These are phyloP conservation scores for Corythaeola cristata DNA, from an alignment of 2,113 vertebrate genomes.

Conservation along the genomic window DNA sequence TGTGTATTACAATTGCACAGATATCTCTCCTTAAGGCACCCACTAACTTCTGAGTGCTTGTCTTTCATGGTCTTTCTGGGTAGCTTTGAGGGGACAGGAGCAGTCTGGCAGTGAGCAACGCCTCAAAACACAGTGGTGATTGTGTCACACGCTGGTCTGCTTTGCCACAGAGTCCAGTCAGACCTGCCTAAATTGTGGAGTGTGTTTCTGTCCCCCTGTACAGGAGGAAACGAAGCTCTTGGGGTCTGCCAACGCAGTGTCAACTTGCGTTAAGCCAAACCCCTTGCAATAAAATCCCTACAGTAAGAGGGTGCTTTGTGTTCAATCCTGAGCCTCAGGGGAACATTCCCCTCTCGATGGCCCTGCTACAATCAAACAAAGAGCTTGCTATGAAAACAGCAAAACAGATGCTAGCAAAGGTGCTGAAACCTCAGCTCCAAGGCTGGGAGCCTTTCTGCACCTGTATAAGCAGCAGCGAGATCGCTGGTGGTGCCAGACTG, in stretches of 20 bases:
- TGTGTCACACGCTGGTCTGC: background rate
- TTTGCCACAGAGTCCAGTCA: background rate
- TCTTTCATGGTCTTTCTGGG: background rate
- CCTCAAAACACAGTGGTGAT: fast-evolving
- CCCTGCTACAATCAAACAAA: background rate
- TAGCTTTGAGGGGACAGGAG: background rate
- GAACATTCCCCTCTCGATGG: background rate
- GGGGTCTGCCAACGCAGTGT: background rate
- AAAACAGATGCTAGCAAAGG: background rate
- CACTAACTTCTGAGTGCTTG: background rate
- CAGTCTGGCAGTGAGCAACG: background rate
- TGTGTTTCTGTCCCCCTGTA: background rate
- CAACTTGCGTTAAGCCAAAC: background rate
- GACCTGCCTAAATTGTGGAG: background rate
- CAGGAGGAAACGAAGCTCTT: background rate
- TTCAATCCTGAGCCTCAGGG: background rate
- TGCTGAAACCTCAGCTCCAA: background rate
- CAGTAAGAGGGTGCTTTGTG: background rate
- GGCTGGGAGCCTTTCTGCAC: background rate
- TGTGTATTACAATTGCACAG: background rate
- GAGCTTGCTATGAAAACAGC: background rate
- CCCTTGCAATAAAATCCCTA: background rate
- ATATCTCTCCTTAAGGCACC: background rate
- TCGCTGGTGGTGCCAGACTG: background rate
- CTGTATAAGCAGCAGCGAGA: background rate